Evolutionary conservation across 2,888 invertebrate genomes (phyloP).

Genomic region (Phyto melanocephala): DNA sequence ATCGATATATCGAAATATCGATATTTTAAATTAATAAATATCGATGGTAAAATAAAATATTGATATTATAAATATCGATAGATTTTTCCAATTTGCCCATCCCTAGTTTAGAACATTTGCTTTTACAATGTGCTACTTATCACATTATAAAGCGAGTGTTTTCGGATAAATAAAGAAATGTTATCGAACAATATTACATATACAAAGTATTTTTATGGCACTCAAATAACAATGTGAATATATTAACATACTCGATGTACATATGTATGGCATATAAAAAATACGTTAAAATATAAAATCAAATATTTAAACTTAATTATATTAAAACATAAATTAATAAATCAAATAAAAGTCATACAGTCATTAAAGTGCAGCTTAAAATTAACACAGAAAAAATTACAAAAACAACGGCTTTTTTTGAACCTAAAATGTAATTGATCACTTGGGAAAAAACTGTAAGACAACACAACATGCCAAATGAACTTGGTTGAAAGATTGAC

Average conservation of each 20-base stretch:
- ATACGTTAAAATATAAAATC: slow-evolving; percentile 15
- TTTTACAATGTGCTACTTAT: background rate
- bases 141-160: background rate
- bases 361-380: slow-evolving; percentile 61
- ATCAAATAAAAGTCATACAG: slow-evolving; percentile 54
- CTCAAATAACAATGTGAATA: too few species aligned
- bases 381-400: slow-evolving; percentile 46
- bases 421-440: slow-evolving; percentile 65
- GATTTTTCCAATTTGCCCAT: too few species aligned
- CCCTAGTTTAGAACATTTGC: too few species aligned
- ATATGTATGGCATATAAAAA: background rate
- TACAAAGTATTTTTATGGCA: slow-evolving; percentile 10
- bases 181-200: slow-evolving; percentile 30
- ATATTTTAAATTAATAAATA: too few species aligned
- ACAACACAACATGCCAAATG: slow-evolving; percentile 64
- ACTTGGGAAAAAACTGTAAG: slow-evolving; percentile 64
- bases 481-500: slow-evolving; percentile 63
- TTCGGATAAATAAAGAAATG: slow-evolving; percentile 29
- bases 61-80: too few species aligned
- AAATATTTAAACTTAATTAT: slow-evolving; percentile 51
- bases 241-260: background rate
- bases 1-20: too few species aligned
- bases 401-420: slow-evolving; percentile 62
- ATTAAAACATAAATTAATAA: slow-evolving; percentile 53
- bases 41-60: too few species aligned